These are phyloP conservation scores for Trogon melanurus DNA, from an alignment of 2,113 vertebrate genomes.

Conservation along the genomic window DNA sequence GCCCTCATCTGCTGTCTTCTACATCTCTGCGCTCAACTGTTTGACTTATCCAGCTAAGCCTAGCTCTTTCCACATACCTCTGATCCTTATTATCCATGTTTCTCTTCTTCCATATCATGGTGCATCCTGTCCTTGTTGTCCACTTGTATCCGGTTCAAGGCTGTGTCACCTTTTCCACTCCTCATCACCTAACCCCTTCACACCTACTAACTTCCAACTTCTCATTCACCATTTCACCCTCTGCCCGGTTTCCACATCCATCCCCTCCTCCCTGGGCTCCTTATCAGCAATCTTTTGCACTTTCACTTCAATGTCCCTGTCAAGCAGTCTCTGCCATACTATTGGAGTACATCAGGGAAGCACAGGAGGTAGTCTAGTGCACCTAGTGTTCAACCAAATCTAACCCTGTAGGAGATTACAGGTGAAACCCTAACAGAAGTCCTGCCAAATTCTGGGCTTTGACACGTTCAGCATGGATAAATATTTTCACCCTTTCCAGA, in stretches of 20 bases:
- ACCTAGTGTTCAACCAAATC: not conserved
- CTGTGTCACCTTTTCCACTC: not conserved
- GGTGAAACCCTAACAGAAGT: not conserved
- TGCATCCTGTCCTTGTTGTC: not conserved
- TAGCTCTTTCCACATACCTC: not conserved
- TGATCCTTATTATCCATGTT: not conserved
- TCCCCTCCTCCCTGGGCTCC: not conserved
- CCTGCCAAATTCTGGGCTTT: not conserved
- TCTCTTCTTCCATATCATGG: not conserved
- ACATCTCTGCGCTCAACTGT: not conserved
- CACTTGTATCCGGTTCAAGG: not conserved
- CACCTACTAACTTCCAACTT: not conserved
- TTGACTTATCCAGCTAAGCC: not conserved
- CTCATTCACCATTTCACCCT: not conserved
- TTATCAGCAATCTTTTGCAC: not conserved
- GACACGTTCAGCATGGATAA: not conserved
- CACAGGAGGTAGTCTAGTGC: not conserved
- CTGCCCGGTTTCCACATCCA: accelerated
- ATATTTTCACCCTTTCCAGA: not conserved
- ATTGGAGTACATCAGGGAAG: not conserved
- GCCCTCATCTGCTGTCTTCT: not conserved
- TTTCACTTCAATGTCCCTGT: not conserved
- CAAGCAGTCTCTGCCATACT: not conserved
- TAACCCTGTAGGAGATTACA: not conserved
- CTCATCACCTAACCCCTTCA: not conserved